Base-by-base conservation (phyloP, 2,797 vertebrate genomes). In the Enteromius treurensis region DNA sequence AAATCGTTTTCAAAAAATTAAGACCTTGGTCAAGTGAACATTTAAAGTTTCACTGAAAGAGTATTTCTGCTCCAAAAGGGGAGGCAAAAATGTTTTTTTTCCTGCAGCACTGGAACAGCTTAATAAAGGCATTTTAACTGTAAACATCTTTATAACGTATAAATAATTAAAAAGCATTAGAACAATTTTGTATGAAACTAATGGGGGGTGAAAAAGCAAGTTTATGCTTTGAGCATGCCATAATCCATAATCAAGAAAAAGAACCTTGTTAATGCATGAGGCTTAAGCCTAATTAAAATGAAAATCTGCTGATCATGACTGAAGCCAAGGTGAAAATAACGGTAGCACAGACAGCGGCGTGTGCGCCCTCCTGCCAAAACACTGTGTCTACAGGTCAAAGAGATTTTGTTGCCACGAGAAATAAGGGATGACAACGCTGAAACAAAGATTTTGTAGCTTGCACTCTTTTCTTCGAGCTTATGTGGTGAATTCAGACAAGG, bases 101-200 rank as follows among this genome's bases (percentile, higher is more conserved):
- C 62, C 21, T 40, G 58, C 45, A 82, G 45, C 17, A 21, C 5
- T 53, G 70, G 23, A 82, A 40, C 73, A 55, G 81, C 73, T 77
- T 82, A 45, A 68, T 77, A 69, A 82, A 82, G 71, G 49, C 62
- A 68, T 82, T 67, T 53, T 37, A 82, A 82, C 62, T 53, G 73
- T 77, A 82, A 82, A 82, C 80, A 82, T 67, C 47, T 68, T 67
- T 65, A 82, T n/a, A 76, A 42, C 2, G n/a, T 42, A 53, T 76
- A 76, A 82, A 76, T 82, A 82, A 82, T 76, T 82, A 8, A 76
- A 42, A 40, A 82, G 47, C 17, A n/a, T 82, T 15, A 45, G 32
- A 37, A 76, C n/a, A 65, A 60, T 71, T 75, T 37, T 3, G 7
- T 51, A 17, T 26, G 42, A 15, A 65, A 53, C 58, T 49, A 80